Base-by-base conservation (phyloP, 2,797 vertebrate species). In the Anabacerthia variegaticeps region DNA sequence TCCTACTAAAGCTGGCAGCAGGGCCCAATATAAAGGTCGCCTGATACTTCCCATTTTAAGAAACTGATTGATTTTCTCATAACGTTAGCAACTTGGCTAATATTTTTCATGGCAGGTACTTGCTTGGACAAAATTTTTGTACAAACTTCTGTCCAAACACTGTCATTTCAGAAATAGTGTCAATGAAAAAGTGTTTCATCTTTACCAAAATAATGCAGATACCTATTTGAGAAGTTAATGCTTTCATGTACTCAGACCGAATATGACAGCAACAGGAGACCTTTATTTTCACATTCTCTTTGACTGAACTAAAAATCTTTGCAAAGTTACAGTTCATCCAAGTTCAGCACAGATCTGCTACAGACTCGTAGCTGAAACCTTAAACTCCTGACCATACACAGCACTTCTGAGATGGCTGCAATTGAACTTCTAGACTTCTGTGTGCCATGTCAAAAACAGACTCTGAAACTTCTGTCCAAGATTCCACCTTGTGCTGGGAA, bases 321-420 rank as follows among this genome's bases (percentile, higher is more conserved):
- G 27, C 21, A 79, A 79, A 85, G 74, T 61, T 44, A 56, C 19
- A 65, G 14, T 52, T 89, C 16, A 73, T 43, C 20, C 9, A 86
- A 61, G 26, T 69, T 90, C 83, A 96, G 91, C 59, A 94, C 17
- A 73, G 51, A 78, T 74, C 69, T 92, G 80, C 36, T 89, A 73
- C 51, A 89, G 62, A 72, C 6, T 89, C n/a, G 44, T 0, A 43
- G 72, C 78, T 88, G 69, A 90, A 86, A 92, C 76, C 9, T 52
- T 56, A 4, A 72, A 75, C n/a, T 92, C 32, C 52, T 87, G 71
- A 44, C 58, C 49, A 68, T 28, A 44, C 11, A 32, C 2, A 48
- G 59, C 30, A 90, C 2, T 1, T 51, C 30, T 19, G 49, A 91
- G 74, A 65, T 28, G 52, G 23, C 1, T 85, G 55, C 48, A 88